Conservation (phyloP, 2,113 vertebrate species). For the Ochotona curzoniae region DNA sequence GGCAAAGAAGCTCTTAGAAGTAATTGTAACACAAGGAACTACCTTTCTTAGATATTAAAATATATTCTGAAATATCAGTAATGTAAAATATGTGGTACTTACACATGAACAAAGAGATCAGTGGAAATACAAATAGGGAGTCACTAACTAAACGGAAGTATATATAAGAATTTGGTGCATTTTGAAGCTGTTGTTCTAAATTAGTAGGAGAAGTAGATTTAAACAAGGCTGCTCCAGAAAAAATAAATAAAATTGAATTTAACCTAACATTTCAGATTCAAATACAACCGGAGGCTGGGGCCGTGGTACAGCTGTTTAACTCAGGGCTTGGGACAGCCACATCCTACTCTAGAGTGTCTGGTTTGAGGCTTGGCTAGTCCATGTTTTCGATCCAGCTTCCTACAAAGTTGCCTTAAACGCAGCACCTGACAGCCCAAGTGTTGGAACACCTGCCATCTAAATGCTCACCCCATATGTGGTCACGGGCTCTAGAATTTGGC, state of each 20-base stretch:
- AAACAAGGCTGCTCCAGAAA: neutral
- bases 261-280: neutral
- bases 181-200: neutral
- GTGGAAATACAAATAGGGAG: neutral
- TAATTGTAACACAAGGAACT: neutral
- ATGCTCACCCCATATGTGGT: no score
- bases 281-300: neutral
- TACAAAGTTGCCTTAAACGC: no score
- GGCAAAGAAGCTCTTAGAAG: neutral
- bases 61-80: neutral
- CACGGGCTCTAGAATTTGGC: no score
- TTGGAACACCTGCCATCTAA: no score
- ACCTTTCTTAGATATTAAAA: neutral
- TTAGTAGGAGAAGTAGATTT: neutral
- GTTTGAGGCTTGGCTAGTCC: no score
- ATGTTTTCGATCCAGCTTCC: no score
- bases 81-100: neutral
- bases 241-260: neutral
- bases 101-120: neutral
- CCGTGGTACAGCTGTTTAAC: no score
- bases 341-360: no score
- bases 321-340: no score
- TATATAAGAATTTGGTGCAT: neutral
- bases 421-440: no score
- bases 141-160: neutral